Conservation (phyloP, 2,113 vertebrate species). For the Monopterus albus region DNA sequence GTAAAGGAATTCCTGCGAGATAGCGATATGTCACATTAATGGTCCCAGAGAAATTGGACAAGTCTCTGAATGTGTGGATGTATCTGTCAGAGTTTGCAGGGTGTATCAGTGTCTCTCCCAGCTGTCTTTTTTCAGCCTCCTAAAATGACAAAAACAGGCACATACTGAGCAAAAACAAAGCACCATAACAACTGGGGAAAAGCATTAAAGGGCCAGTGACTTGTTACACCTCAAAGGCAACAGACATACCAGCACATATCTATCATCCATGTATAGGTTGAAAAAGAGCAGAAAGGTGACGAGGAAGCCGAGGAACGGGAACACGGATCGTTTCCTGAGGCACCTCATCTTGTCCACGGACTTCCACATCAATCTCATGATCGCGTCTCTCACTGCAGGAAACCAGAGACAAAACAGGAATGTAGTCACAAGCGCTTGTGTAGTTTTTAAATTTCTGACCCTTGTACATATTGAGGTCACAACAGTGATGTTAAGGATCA, state of each 20-base stretch:
- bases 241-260: slow-evolving; percentile 90
- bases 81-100: slow-evolving; percentile 90
- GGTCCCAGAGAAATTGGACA: slow-evolving; percentile 94
- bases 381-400: slow-evolving; percentile 64
- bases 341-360: slow-evolving; percentile 95
- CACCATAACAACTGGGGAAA: not conserved
- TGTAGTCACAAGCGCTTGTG: not conserved
- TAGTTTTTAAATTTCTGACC: not conserved
- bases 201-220: not conserved
- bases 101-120: slow-evolving; percentile 90
- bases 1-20: slow-evolving; percentile 91
- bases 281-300: slow-evolving; percentile 92
- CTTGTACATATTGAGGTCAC: slow-evolving; percentile 8
- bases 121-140: slow-evolving; percentile 92
- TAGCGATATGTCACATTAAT: slow-evolving; percentile 96
- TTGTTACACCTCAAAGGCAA: not conserved
- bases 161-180: not conserved
- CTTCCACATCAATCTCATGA: slow-evolving; percentile 85
- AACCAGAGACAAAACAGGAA: slow-evolving; percentile 41
- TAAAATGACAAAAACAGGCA: slow-evolving; percentile 71
- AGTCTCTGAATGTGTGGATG: slow-evolving; percentile 90
- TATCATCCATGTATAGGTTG: slow-evolving; percentile 95
- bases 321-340: slow-evolving; percentile 91
- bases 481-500: slow-evolving; percentile 5
- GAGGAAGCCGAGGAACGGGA: slow-evolving; percentile 91